These are phyloP conservation scores for Nephrotoma guestfalica DNA, from an alignment of 2,888 invertebrate species.

Conservation along the genomic window DNA sequence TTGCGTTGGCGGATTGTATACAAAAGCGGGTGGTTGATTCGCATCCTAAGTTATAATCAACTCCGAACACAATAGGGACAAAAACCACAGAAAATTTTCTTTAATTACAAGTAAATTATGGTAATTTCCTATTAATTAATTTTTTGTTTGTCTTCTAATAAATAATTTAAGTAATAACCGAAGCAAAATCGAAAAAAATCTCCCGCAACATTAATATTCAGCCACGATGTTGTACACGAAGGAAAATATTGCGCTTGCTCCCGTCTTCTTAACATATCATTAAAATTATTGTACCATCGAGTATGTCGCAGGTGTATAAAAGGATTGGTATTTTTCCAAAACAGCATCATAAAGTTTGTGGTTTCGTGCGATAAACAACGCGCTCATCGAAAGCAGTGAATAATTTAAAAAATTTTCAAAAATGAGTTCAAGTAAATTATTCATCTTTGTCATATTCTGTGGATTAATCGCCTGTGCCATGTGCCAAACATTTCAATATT, in stretches of 20 bases:
- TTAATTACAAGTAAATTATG: neutral
- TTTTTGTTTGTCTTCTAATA: neutral
- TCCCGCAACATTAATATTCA: neutral
- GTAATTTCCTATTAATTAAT: neutral
- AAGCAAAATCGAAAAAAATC: neutral
- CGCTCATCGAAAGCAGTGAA: neutral
- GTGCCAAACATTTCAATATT: slow-evolving; percentile 63
- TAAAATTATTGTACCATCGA: neutral
- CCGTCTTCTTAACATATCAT: neutral
- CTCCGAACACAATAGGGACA: neutral
- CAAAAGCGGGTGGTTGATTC: neutral
- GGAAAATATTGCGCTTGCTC: neutral
- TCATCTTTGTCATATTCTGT: neutral
- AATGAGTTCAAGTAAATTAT: neutral
- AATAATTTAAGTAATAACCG: neutral
- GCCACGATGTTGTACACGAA: neutral
- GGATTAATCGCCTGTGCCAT: slow-evolving; percentile 29
- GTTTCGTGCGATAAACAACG: neutral
- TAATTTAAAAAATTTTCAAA: neutral
- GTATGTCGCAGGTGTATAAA: neutral
- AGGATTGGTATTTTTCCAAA: neutral
- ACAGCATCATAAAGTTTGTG: neutral
- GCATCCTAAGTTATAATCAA: neutral
- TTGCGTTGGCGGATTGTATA: neutral
- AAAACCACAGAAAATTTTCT: neutral